These are phyloP conservation scores for Crocidura indochinensis DNA, from an alignment of 2,797 vertebrate genomes.

Conservation along the genomic window DNA sequence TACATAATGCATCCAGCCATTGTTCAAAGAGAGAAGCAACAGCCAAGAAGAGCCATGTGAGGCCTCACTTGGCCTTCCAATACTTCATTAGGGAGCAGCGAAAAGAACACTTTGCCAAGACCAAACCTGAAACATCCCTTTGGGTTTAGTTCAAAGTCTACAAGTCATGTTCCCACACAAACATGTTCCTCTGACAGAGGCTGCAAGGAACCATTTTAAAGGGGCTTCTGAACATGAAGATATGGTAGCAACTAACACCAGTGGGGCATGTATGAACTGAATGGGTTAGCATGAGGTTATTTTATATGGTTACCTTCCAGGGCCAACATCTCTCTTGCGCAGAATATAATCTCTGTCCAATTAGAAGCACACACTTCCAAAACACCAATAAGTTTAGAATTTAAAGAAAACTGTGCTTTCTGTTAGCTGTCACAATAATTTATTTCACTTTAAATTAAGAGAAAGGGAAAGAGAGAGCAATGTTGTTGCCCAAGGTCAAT, in stretches of 20 bases:
- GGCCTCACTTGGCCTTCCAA: conserved; percentile 74
- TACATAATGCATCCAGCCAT: conserved; percentile 79
- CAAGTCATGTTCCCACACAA: conserved; percentile 70
- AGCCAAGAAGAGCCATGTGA: conserved; percentile 82
- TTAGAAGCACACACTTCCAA: background rate
- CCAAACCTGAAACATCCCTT: conserved; percentile 79
- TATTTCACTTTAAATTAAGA: conserved; percentile 54
- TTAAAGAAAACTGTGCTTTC: background rate
- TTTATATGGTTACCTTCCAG: background rate
- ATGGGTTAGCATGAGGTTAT: background rate
- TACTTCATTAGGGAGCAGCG: conserved; percentile 66
- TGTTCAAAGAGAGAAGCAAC: conserved; percentile 81
- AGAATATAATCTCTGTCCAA: background rate
- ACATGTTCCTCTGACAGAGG: conserved; percentile 45
- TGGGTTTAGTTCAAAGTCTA: conserved; percentile 72
- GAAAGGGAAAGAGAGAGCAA: conserved; percentile 46
- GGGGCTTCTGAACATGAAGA: background rate
- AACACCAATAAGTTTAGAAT: conserved; percentile 19
- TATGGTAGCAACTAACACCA: background rate
- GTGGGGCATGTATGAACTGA: background rate
- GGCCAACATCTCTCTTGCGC: background rate
- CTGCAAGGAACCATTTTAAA: background rate
- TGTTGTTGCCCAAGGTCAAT: background rate
- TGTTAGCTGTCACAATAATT: background rate
- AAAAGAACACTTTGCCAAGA: conserved; percentile 73